Evolutionary conservation across 1,140 invertebrate species (phyloP), one percentile per base, ranked within the genome.

Genomic region (Luehdorfia chinensis): DNA sequence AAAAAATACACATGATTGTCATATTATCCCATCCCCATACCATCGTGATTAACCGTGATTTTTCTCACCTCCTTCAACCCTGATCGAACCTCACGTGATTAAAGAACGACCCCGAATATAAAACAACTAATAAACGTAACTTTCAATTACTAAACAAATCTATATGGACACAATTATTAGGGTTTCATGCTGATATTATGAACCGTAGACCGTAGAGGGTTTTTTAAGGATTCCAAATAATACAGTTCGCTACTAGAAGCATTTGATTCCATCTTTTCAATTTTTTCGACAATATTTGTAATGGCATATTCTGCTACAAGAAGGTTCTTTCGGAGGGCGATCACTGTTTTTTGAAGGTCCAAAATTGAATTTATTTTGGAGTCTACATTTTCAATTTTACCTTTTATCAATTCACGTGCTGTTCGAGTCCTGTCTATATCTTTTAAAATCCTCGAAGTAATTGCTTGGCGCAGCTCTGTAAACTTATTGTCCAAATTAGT

Each of bases 331-430:
- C 66, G 51, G 7, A 84, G 37, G 1, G 23, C 11, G 2, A 30
- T 16, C 2, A 84, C 62, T 15, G 50, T 68, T 2, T 66, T 43
- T 37, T 75, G 61, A 1, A 81, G 34, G 12, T 74, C 64, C 3
- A 84, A 11, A 64, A 81, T 70, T 1, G 61, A 56, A 41, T 76
- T 56, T 5, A 84, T 78, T 55, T 80, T 80, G 2, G 45, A 19
- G 31, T 80, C 57, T 0, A 84, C 47, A 41, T 59, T 73, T 30
- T 62, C 55, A 13, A 81, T 65, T 43, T 78, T 80, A 2, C 64
- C 66, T 4, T 64, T 36, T 12, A 81, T 75, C 0, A 25, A 28
- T 12, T 72, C 50, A 2, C 80, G 59, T 1, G 75, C 62, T 13
- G 46, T 45, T 15, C 66, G 60, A 0, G 62, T 60, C 15, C 60